Base-by-base conservation (phyloP, 2,797 vertebrate genomes). In the Scomberomorus guttatus region DNA sequence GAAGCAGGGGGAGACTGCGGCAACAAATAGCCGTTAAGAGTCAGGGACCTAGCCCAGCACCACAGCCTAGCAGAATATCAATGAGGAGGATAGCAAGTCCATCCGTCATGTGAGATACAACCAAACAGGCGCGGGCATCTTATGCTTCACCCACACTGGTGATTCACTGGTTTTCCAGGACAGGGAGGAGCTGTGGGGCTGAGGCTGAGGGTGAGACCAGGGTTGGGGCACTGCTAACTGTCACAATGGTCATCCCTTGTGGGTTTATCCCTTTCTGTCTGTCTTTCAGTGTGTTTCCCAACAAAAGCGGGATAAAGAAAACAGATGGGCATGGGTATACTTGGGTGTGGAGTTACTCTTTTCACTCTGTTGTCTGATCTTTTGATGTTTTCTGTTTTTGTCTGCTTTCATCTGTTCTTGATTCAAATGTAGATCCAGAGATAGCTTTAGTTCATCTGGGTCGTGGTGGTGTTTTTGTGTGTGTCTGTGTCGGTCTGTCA, bases 11-110 rank as follows among this genome's bases (percentile, higher is more conserved):
- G 92, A 94, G 91, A 93, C 91, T 84, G 69, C 73, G 10, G 89
- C 90, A 92, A 94, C 94, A 94, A 95, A 95, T 93, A 92, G 87
- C 92, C 87, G 88, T 92, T 95, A 93, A 92, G 91, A 94, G 92
- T 93, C 91, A 84, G 89, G 68, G 85, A 81, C 85, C 81, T 57
- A 77, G 80, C 82, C 89, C 82, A 42, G 66, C 81, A 29, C 55
- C 77, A 18, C 77, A 71, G 80, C 79, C 79, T 64, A 5, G 59
- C 72, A 70, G 92, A 94, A 94, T 93, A 88, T 88, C 85, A 93
- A 93, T 92, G 87, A 93, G 87, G 72, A 85, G 75, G 83, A 88
- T 78, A 83, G 82, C 80, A 44, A 66, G 79, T 77, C 71, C 85
- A 68, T 91, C 86, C 83, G 55, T 89, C 82, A 78, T 72, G 83